These are phyloP conservation scores for Chloroclysta siterata DNA, from an alignment of 2,888 invertebrate species.

Conservation along the genomic window DNA sequence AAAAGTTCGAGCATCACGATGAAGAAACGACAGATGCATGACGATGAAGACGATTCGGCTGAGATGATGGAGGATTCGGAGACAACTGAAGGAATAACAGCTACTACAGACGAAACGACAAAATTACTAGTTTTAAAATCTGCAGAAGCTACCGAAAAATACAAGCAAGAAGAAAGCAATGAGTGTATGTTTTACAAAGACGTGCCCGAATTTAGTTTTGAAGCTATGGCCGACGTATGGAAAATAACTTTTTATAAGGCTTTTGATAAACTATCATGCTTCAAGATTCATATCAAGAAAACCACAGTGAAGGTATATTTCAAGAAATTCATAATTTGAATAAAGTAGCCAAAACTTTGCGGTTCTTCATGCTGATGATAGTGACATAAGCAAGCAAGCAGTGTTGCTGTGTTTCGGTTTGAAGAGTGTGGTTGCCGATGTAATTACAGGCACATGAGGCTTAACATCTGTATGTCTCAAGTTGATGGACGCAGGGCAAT, in stretches of 20 bases:
- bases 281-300: conserved; percentile 52
- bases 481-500: no score
- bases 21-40: conserved; percentile 11
- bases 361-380: no score
- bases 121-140: neutral
- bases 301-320: conserved; percentile 47
- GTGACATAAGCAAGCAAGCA: no score
- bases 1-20: neutral
- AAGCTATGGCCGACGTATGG: conserved; percentile 55
- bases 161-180: no score
- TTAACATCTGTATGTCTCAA: no score
- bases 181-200: conserved; percentile 34
- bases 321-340: neutral
- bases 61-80: neutral
- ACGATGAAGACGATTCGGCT: neutral
- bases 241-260: conserved; percentile 53
- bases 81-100: conserved; percentile 8
- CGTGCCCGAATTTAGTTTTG: conserved; percentile 36
- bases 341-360: no score
- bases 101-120: neutral
- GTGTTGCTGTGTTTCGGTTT: no score
- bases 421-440: no score
- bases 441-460: no score
- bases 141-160: neutral
- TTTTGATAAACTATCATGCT: conserved; percentile 48